Evolutionary conservation across 1,140 invertebrate species (phyloP), one percentile per base, ranked within the genome.

Genomic region (Tetramorium alpestre): DNA sequence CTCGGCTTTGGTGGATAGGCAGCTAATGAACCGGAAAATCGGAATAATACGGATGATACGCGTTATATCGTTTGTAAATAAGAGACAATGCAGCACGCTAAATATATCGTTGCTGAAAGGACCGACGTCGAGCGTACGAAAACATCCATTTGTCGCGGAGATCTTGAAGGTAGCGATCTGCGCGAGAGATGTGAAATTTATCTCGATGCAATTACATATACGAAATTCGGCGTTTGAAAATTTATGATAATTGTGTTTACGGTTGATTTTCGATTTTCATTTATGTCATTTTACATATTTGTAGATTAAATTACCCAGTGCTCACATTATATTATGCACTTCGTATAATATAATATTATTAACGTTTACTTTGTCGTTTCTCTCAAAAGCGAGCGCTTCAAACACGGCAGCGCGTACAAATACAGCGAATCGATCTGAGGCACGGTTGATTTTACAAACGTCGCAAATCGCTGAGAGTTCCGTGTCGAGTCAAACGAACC

Each of bases 11-110:
- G 38, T n/a, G 3, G 47, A 56, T 44, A 13, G 11, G 49, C 28
- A 54, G 33, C 64, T 60, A 28, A 65, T 84, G 54, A 84, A n/a
- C 13, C 54, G 62, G 33, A 67, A 80, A 80, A 67, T 64, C 33
- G 16, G 64, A 47, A 44, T 33, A 72, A 60, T 47, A 41, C 51
- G 67, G 8, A 33, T 60, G n/a, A 47, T 33, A 38, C 41, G 41
- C 22, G 41, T 73, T 18, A 10, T 16, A 22, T 38, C 33, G 13
- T 72, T 56, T 51, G 47, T 16, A 11, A 33, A 3, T 49, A 49
- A 5, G 5, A 33, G 49, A 16, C 16, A 44, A 62, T 47, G 13
- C 25, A 38, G 1, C 22, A n/a, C 18, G 28, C 47, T 62, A 41
- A 28, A 41, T 44, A 18, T 3, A 60, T 10, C 8, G 18, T 33